Base-by-base conservation (phyloP, 2,113 vertebrate genomes). In the Oplegnathus fasciatus region DNA sequence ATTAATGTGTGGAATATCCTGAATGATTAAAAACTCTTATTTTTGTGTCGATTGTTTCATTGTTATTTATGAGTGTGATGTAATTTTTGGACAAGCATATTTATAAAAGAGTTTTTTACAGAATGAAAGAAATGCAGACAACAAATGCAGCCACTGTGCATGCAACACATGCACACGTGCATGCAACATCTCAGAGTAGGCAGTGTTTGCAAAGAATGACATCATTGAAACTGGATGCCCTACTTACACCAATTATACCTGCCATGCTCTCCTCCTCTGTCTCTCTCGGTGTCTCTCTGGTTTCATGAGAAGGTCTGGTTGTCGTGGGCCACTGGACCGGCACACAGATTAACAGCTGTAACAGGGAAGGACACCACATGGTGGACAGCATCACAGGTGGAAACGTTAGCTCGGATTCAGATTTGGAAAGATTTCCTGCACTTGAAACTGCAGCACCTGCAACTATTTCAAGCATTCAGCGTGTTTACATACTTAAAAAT, bases 181-280 rank as follows among this genome's bases (percentile, higher is more conserved):
- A 70, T 32, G 34, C 17, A 5, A 65, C 75, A 78, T 84, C 75
- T 83, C 37, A 15, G 60, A 80, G 66, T 40, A 84, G 70, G 61
- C 61, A 67, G 67, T 52, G 71, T 71, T 78, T 87, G 61, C 65
- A 85, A 67, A 73, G 89, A 88, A 89, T 94, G 92, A 94, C 88
- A 93, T 93, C 92, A 94, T 5, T 92, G 93, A 92, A 94, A 94
- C 87, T 87, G 72, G 91, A 94, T 89, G 87, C 90, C 60, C 68
- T 88, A 91, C 86, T 94, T 88, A 89, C 42, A 82, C 85, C 87
- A 92, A 91, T 94, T 94, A 93, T 86, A 92, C 87, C 89, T 85
- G 82, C 87, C 85, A 68, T 76, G 71, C 80, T 78, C 86, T 79
- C 75, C 37, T 54, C 24, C 64, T 57, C 55, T 28, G 18, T 48